Evolutionary conservation across 2,888 invertebrate genomes (phyloP).

Genomic region (Thysanoteuthis rhombus): DNA sequence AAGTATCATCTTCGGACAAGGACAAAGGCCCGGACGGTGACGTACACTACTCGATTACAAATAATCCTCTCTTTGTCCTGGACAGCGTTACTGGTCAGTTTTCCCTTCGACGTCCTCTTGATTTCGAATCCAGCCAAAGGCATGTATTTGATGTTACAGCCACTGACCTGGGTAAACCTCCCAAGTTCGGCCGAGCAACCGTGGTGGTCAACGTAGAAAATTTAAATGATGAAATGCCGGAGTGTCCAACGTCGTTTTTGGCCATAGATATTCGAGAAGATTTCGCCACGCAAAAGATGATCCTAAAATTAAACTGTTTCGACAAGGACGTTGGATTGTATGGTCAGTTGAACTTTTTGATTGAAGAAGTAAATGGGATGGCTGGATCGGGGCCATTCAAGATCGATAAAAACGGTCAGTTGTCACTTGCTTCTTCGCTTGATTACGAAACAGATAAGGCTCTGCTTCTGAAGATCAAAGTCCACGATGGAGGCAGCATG

Average conservation of each 20-base stretch:
- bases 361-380: conserved; percentile 42
- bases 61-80: conserved; percentile 39
- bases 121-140: conserved; percentile 38
- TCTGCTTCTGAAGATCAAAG: conserved; percentile 45
- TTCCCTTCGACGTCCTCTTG: conserved; percentile 39
- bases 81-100: conserved; percentile 44
- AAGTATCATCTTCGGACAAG: conserved; percentile 45
- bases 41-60: conserved; percentile 42
- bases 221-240: conserved; percentile 47
- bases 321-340: conserved; percentile 44
- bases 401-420: conserved; percentile 40
- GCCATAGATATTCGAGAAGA: background rate
- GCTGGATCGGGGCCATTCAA: conserved; percentile 39
- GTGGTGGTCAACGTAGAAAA: conserved; percentile 42
- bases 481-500: conserved; percentile 47
- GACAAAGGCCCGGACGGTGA: conserved; percentile 45
- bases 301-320: conserved; percentile 39
- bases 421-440: conserved; percentile 43
- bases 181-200: conserved; percentile 33
- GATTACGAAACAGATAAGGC: conserved; percentile 50
- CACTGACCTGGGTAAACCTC: conserved; percentile 42
- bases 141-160: conserved; percentile 33
- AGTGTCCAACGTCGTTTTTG: background rate
- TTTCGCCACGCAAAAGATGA: background rate
- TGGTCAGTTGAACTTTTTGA: conserved; percentile 39